phyloP scores from a whole-genome alignment of 2,113 vertebrate genomes.

The Mobula hypostoma region DNA sequence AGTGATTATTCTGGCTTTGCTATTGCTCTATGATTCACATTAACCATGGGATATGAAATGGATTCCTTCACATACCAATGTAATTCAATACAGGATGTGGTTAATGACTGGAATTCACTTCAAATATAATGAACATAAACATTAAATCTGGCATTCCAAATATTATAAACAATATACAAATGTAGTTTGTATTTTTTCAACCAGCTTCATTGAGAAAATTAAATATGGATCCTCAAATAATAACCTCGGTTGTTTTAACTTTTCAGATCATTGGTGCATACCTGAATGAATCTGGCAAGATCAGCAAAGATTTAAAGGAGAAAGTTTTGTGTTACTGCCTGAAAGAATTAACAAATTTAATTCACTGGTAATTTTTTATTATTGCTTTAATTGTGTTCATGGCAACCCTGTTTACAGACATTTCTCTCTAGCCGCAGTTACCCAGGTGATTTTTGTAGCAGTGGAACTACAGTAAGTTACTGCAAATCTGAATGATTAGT shows the following conservation, averaged over 20 bases:
- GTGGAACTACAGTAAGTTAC: neutral
- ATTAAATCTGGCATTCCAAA: neutral
- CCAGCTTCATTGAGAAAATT: neutral
- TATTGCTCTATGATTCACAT: neutral
- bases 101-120: no score
- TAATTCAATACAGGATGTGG: no score
- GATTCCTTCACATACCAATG: neutral
- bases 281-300: constrained; percentile 45
- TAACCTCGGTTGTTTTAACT: neutral
- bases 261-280: constrained; percentile 55
- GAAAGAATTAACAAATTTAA: constrained; percentile 50
- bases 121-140: no score
- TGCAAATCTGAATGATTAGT: neutral
- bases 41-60: neutral
- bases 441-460: neutral
- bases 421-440: neutral
- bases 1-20: neutral
- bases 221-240: neutral
- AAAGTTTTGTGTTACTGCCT: constrained; percentile 51
- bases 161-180: neutral
- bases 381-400: neutral
- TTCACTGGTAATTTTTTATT: constrained; percentile 51
- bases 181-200: neutral
- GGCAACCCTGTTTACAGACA: neutral
- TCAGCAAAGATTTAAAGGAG: constrained; percentile 53